Percentiles rank a stretch among this genome's conserved stretches.
Evolutionary conservation across 1,140 invertebrate species (phyloP).

Genomic region (Lamellibrachia luymesi): DNA sequence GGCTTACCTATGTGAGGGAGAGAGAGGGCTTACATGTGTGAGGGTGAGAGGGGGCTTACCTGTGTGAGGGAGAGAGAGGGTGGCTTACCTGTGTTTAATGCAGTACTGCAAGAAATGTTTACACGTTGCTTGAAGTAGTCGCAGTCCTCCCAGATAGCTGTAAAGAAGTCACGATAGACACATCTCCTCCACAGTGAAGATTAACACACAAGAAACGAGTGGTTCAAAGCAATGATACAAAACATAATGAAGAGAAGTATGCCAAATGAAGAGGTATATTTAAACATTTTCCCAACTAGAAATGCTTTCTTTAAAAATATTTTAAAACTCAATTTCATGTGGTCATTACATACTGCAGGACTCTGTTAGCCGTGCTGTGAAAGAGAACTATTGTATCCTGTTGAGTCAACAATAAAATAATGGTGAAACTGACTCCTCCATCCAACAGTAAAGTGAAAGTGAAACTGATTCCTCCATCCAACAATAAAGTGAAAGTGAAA

Average conservation of each 20-base stretch:
- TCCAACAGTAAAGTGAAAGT: no score
- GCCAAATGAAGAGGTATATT: not conserved
- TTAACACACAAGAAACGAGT: not conserved
- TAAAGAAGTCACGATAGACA: not conserved
- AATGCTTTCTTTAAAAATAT: no score
- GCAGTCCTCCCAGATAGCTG: constrained; percentile 44
- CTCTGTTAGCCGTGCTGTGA: not conserved
- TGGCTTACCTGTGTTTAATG: constrained; percentile 37
- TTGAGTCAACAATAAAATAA: not conserved
- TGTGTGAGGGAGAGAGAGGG: no score
- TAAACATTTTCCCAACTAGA: no score
- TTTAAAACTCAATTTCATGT: not conserved
- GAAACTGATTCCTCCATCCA: no score
- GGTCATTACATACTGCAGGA: not conserved
- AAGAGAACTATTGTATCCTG: no score
- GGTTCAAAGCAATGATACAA: not conserved
- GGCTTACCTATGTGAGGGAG: no score
- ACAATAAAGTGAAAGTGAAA: not conserved
- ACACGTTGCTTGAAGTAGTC: constrained; percentile 50
- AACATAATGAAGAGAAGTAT: not conserved
- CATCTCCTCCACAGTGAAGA: not conserved
- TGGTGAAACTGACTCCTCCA: not conserved
- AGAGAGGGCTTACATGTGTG: not conserved
- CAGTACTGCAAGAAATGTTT: constrained; percentile 47
- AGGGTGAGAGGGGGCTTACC: not conserved